Base-by-base conservation (phyloP, 2,113 vertebrate genomes). In the Rhinolophus sinicus region DNA sequence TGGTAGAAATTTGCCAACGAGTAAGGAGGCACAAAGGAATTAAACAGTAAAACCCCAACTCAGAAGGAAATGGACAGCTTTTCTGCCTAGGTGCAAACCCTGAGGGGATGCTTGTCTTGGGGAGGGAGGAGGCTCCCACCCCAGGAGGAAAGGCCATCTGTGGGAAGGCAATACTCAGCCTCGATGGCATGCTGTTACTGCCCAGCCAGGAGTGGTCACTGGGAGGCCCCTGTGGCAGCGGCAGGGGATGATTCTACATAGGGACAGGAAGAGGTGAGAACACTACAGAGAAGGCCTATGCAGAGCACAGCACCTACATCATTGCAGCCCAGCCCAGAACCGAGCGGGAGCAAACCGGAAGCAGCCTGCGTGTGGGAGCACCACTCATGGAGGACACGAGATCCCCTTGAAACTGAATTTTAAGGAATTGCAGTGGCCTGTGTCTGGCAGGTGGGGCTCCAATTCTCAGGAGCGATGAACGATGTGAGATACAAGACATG, bases 361-460 rank as follows among this genome's bases (percentile, higher is more conserved):
- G 69, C 7, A 6, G 22, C 64, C 30, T 0, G 1, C 16, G 58
- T 6, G 3, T 6, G 18, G 47, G 50, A 19, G 35, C 3, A 3
- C 12, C 33, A 1, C 2, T 1, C 21, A n/a, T 0, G 22, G 40
- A 77, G 44, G 18, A 11, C 0, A 0, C 2, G 77, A 44, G 40
- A 6, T 28, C 30, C 35, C 54, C 50, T 14, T 0, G 47, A 93
- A n/a, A 6, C n/a, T 56, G 73, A 3, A 13, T 44, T 35, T 76
- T 15, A 50, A 62, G 75, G 15, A 40, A 8, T 28, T 19, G 35
- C 7, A 3, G 78, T 9, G 1, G 9, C 5, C 35, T 44, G 4
- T 13, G 13, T 64, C 19, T 26, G 50, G 38, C 44, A 64, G n/a
- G 60, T 8, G 8, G 64, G 50, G 38, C 28, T 35, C 16, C 21